These are phyloP conservation scores for Danionella dracula DNA, from an alignment of 2,797 vertebrate genomes.

Conservation along the genomic window DNA sequence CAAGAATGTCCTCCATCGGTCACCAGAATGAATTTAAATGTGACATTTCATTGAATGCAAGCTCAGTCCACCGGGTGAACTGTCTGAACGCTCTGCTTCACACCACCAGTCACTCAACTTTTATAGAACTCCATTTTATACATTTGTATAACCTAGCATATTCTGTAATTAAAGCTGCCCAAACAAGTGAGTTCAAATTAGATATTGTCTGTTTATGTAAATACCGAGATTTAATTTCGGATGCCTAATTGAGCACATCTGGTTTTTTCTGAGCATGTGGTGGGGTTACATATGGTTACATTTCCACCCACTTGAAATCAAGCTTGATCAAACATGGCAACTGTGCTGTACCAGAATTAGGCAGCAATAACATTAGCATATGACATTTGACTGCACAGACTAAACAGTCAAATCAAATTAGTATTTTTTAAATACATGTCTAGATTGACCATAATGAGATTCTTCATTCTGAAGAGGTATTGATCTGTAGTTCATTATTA, in stretches of 20 bases:
- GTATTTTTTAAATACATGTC: not conserved
- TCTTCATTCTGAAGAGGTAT: too few relatives aligned
- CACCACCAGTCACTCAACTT: not conserved
- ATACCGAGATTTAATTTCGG: slow-evolving; percentile 34
- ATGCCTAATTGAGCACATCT: slow-evolving; percentile 35
- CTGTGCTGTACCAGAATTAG: slow-evolving; percentile 14
- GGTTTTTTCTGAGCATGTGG: slow-evolving; percentile 15
- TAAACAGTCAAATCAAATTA: not conserved
- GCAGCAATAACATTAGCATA: slow-evolving; percentile 19
- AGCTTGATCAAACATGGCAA: slow-evolving; percentile 16
- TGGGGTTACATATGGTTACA: slow-evolving; percentile 20
- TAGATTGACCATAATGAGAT: too few relatives aligned
- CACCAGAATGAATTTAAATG: slow-evolving; percentile 19
- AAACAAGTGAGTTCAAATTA: slow-evolving; percentile 25
- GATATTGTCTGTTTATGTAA: slow-evolving; percentile 33
- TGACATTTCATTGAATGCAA: not conserved
- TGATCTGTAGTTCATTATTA: too few relatives aligned
- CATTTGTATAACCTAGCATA: not conserved
- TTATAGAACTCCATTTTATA: not conserved
- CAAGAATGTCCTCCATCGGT: slow-evolving; percentile 15
- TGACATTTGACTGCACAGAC: not conserved
- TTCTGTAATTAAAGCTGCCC: not conserved
- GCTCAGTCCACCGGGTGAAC: not conserved
- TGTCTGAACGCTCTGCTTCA: not conserved
- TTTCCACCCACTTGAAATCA: slow-evolving; percentile 29